Base-by-base conservation (phyloP, 2,888 invertebrate species). In the Sceliomorpha sp. region DNA sequence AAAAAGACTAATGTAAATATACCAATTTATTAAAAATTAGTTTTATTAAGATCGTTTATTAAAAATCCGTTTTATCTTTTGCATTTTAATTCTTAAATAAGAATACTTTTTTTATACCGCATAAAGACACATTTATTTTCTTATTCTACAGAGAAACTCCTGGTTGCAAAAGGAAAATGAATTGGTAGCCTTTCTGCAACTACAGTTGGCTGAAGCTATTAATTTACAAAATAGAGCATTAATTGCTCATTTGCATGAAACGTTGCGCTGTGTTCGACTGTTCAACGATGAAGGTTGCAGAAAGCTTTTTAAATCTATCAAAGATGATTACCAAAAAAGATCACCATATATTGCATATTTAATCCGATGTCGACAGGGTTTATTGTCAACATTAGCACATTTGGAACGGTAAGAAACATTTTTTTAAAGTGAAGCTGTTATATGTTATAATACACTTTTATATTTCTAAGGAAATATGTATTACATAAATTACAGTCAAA, bases 281-380 rank as follows among this genome's bases (percentile, higher is more conserved):
- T 91, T 96, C 79, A 94, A 95, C 82, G 90, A 91, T 37, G 90
- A 88, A 68, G 94, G 94, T 39, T 94, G 94, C 80, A 91, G 91
- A 60, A 94, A 95, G 83, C 89, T 96, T 56, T 91, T 96, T 75
- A 90, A 92, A 70, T 92, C 94, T 29, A 89, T 97, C 73, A 91
- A 92, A 77, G 93, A 94, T 40, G 97, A 97, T 80, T 93, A 95
- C 83, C 90, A 93, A 56, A 91, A 92, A 68, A 90, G 96, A 29
- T 91, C 94, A n/a, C 92, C 94, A 32, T 97, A 96, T 83, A 91
- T 95, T 44, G 92, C 94, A 34, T 97, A 97, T 89, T 90, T 97
- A 75, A 92, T 95, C 72, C 90, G 93, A 73, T 95, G 94, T 81
- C 92, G 95, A 24, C 94, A 96, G 83, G 93, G 94, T 42, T 89